These are phyloP conservation scores for Pegoplata infirma DNA, from an alignment of 2,888 invertebrate species.

Conservation along the genomic window DNA sequence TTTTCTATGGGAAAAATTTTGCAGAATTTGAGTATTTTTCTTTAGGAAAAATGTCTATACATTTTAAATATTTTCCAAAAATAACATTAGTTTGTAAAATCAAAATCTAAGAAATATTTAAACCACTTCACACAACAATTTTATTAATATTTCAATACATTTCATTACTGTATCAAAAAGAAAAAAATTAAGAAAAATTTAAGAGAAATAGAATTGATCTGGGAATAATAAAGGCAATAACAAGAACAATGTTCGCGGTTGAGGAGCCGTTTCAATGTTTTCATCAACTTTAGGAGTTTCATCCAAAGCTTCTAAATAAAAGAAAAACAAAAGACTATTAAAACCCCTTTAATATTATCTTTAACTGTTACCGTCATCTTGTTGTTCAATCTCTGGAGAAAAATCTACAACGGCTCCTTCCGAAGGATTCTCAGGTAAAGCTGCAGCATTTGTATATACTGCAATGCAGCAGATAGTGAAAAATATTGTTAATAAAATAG, in stretches of 20 bases:
- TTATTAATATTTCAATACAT: too few species aligned
- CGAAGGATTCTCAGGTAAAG: constrained; percentile 19
- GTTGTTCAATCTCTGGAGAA: not conserved
- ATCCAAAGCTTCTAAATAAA: constrained; percentile 9
- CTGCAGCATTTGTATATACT: constrained; percentile 37
- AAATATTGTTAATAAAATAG: constrained; percentile 28
- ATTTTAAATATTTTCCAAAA: too few species aligned
- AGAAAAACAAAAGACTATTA: not conserved
- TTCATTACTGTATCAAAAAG: too few species aligned
- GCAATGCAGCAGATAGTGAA: constrained; percentile 27
- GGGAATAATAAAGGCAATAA: constrained; percentile 53
- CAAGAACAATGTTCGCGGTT: constrained; percentile 49
- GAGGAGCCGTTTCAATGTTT: not conserved
- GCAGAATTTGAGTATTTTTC: too few species aligned
- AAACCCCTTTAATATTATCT: too few species aligned
- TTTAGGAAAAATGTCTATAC: too few species aligned
- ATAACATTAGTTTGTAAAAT: too few species aligned
- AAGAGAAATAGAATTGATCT: constrained; percentile 45
- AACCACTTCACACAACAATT: too few species aligned
- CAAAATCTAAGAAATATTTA: too few species aligned
- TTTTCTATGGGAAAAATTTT: too few species aligned
- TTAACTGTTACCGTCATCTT: constrained; percentile 26
- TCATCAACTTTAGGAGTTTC: not conserved
- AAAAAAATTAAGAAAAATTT: not conserved
- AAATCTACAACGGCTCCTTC: not conserved